phyloP scores from a whole-genome alignment of 2,797 vertebrate genomes.

The Myiothlypis coronata region DNA sequence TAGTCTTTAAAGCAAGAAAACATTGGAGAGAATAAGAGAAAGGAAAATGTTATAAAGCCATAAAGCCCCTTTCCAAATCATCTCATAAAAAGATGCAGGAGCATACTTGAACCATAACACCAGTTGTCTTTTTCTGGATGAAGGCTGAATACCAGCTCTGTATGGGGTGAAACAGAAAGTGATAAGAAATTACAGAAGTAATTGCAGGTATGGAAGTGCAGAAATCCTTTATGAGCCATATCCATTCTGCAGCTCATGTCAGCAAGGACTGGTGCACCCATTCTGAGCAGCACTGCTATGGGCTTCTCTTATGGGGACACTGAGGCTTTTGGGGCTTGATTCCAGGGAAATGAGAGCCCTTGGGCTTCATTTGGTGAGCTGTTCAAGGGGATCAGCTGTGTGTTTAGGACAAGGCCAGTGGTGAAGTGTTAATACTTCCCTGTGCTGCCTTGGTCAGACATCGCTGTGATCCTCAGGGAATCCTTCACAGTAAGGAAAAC shows the following conservation, averaged over 20 bases:
- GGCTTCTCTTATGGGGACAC: not conserved
- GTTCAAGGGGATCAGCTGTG: not conserved
- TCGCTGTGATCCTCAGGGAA: not conserved
- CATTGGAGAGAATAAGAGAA: not conserved
- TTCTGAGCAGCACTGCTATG: not conserved
- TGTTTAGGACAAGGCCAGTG: not conserved
- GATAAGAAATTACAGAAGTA: not conserved
- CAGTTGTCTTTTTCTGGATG: not conserved
- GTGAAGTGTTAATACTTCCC: not conserved
- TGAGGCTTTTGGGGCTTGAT: not conserved
- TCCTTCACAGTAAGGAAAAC: not conserved
- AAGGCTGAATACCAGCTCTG: not conserved
- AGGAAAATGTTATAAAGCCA: not conserved
- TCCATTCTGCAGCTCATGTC: accelerated
- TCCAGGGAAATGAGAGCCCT: not conserved
- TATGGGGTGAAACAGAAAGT: not conserved
- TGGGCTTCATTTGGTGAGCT: not conserved
- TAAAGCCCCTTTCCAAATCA: not conserved
- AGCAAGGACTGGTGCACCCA: not conserved
- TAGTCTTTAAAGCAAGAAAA: not conserved
- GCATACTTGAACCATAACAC: not conserved
- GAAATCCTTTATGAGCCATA: not conserved
- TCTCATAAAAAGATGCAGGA: not conserved
- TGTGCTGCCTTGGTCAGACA: not conserved
- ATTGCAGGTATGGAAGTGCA: not conserved